These are phyloP conservation scores for Laticauda colubrina DNA, from an alignment of 2,113 vertebrate genomes.

Conservation along the genomic window DNA sequence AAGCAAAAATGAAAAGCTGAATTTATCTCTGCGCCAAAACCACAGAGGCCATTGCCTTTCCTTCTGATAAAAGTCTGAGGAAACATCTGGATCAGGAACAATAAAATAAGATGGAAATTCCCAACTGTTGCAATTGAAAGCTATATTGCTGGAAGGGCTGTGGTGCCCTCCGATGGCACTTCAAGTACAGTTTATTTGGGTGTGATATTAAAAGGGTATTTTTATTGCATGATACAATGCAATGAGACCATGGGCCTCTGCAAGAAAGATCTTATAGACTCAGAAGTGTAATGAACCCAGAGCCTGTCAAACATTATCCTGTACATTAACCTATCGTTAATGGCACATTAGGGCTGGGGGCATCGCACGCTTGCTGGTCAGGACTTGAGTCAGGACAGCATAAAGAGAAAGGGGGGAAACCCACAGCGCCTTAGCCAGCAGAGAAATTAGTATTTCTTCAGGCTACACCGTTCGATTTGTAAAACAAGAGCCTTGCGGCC, in stretches of 20 bases:
- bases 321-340: slow-evolving; percentile 83
- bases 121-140: slow-evolving; percentile 68
- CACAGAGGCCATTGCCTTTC: background rate
- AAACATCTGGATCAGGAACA: slow-evolving; percentile 14
- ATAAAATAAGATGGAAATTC: slow-evolving; percentile 51
- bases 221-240: slow-evolving; percentile 82
- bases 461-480: slow-evolving; percentile 63
- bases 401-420: slow-evolving; percentile 49
- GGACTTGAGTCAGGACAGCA: slow-evolving; percentile 75
- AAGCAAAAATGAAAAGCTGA: background rate
- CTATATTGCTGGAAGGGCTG: slow-evolving; percentile 46
- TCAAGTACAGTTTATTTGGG: slow-evolving; percentile 82
- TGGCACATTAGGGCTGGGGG: slow-evolving; percentile 80
- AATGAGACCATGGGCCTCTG: slow-evolving; percentile 77
- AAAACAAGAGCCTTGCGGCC: slow-evolving; percentile 55
- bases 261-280: slow-evolving; percentile 78
- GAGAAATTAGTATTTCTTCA: slow-evolving; percentile 70
- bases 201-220: slow-evolving; percentile 80
- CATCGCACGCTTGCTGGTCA: slow-evolving; percentile 77
- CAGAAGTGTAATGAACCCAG: slow-evolving; percentile 81
- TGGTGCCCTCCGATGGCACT: slow-evolving; percentile 69
- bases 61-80: background rate
- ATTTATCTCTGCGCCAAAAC: background rate
- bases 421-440: slow-evolving; percentile 65
- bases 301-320: slow-evolving; percentile 78